A percentile compares a stretch with the other conserved stretches of the same genome.
phyloP scores from a whole-genome alignment of 2,797 vertebrate genomes.

The Rhyacichthys aspro region DNA sequence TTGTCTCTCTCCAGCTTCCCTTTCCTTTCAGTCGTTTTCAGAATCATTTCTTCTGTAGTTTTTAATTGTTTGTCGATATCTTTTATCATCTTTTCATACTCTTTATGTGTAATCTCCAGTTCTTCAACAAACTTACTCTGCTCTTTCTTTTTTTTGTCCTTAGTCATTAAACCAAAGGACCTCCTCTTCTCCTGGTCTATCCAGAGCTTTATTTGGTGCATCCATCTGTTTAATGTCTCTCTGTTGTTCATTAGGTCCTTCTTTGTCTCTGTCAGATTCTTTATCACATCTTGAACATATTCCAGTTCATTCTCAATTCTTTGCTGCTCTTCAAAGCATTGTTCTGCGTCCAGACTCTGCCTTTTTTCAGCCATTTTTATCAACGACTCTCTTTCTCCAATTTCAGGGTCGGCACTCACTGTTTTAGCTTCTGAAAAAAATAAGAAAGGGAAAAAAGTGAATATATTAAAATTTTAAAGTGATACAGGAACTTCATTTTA shows the following conservation, averaged over 20 bases:
- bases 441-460: rapidly evolving
- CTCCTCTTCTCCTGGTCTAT: not conserved
- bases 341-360: not conserved
- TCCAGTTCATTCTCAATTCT: too few species aligned
- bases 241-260: too few species aligned
- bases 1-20: not conserved
- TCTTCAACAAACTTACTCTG: not conserved
- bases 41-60: too few species aligned
- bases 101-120: not conserved
- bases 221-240: not conserved
- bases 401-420: not conserved
- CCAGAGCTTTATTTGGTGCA: too few species aligned
- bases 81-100: not conserved
- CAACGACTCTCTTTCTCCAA: not conserved
- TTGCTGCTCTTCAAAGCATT: too few species aligned
- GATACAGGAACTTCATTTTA: too few species aligned
- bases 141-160: not conserved
- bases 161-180: too few species aligned
- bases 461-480: too few species aligned
- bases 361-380: not conserved
- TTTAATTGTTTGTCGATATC: not conserved
- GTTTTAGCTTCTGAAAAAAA: not conserved
- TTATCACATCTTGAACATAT: too few species aligned
- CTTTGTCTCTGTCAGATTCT: too few species aligned
- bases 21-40: not conserved